Conservation (phyloP, 1,140 invertebrate species). For the Zaprionus ornatus region DNA sequence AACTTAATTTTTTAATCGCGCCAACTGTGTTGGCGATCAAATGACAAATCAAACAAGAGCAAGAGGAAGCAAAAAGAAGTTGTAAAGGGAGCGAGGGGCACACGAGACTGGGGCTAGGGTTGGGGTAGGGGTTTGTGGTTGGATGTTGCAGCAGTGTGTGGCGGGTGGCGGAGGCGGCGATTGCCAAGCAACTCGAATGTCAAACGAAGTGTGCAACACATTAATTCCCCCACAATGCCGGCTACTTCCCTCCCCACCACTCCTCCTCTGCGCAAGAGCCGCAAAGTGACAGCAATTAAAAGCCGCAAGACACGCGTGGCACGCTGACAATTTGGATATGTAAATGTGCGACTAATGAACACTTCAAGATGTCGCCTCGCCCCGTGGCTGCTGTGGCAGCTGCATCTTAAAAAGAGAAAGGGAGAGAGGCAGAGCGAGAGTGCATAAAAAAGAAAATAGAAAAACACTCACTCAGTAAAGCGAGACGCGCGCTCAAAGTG, state of each 20-base stretch:
- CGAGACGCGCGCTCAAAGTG: conserved; percentile 54
- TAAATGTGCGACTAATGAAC: conserved; percentile 83
- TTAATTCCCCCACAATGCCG: conserved; percentile 60
- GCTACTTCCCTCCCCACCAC: background rate
- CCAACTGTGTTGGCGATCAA: conserved; percentile 74
- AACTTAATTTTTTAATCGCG: conserved; percentile 74
- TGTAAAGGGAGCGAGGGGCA: conserved; percentile 47
- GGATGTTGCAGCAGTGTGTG: no score
- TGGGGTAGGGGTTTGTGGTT: conserved; percentile 20
- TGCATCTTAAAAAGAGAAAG: conserved; percentile 35
- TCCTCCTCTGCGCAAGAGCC: background rate
- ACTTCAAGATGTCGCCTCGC: conserved; percentile 76
- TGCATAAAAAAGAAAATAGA: conserved; percentile 33
- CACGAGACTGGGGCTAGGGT: conserved; percentile 16
- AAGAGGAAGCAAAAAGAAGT: conserved; percentile 33
- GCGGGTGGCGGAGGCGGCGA: background rate
- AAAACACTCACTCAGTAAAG: conserved; percentile 26
- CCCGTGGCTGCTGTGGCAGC: conserved; percentile 37
- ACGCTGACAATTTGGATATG: conserved; percentile 78
- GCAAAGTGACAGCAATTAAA: conserved; percentile 71
- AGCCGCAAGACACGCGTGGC: conserved; percentile 70
- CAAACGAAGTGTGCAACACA: conserved; percentile 80
- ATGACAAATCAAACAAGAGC: conserved; percentile 75
- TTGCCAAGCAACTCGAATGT: conserved; percentile 61
- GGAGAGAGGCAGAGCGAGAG: background rate